Evolutionary conservation across 2,888 invertebrate genomes (phyloP).

Genomic region (Blomia tropicalis): DNA sequence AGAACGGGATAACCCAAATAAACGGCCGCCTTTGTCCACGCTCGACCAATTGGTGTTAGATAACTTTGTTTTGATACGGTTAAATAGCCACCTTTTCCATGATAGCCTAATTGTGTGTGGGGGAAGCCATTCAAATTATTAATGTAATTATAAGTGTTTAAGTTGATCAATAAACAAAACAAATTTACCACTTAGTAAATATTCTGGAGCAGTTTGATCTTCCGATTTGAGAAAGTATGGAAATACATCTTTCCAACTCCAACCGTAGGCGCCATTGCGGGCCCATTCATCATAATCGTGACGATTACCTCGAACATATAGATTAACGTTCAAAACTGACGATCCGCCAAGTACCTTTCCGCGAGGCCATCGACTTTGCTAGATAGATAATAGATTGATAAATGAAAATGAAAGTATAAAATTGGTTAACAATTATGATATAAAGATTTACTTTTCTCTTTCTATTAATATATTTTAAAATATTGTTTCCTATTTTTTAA

Average conservation of each 20-base stretch:
- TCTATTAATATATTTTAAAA: too few relatives aligned
- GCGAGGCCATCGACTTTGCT: constrained; percentile 30
- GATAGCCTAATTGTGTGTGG: too few relatives aligned
- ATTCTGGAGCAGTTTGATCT: constrained; percentile 33
- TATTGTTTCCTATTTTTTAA: too few relatives aligned
- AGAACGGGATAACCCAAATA: constrained; percentile 29
- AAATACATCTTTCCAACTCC: constrained; percentile 66
- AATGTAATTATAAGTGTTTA: not conserved
- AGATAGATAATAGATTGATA: too few relatives aligned
- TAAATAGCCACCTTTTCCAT: constrained; percentile 30
- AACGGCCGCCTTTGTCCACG: constrained; percentile 29
- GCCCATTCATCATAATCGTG: constrained; percentile 81
- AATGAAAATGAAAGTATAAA: not conserved
- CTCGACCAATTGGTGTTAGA: constrained; percentile 28
- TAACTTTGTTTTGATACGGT: constrained; percentile 28
- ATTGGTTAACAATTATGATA: not conserved
- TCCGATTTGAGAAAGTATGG: constrained; percentile 52
- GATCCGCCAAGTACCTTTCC: constrained; percentile 57
- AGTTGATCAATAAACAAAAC: constrained; percentile 6
- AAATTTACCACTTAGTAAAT: constrained; percentile 26
- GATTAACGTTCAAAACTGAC: constrained; percentile 85
- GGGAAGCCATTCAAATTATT: not conserved
- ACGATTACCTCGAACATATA: constrained; percentile 73
- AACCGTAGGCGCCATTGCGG: constrained; percentile 63
- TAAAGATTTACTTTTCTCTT: too few relatives aligned